Percentiles rank a stretch among this genome's conserved stretches.
Evolutionary conservation across 2,797 vertebrate genomes (phyloP).

Genomic region (Diglossa cyanea): DNA sequence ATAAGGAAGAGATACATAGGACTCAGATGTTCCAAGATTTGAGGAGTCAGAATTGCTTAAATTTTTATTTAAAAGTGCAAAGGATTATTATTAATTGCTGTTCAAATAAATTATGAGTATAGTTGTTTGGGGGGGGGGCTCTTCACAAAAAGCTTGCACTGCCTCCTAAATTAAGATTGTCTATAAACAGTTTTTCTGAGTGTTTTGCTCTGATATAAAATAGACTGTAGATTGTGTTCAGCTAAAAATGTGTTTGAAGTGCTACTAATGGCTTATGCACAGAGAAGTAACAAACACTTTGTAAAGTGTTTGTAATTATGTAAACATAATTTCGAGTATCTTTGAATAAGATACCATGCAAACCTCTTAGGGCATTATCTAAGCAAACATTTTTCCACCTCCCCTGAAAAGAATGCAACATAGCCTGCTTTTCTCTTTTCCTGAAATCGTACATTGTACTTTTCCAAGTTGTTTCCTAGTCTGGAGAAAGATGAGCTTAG

Average conservation of each 20-base stretch:
- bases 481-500: neutral
- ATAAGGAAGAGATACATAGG: neutral
- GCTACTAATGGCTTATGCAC: neutral
- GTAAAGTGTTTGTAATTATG: neutral
- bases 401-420: neutral
- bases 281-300: neutral
- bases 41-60: neutral
- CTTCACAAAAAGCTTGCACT: neutral
- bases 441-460: neutral
- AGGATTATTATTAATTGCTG: neutral
- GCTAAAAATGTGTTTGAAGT: neutral
- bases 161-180: neutral
- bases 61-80: neutral
- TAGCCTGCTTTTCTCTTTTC: neutral
- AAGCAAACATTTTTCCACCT: neutral
- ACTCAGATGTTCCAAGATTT: neutral
- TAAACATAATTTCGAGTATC: neutral
- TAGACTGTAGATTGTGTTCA: neutral
- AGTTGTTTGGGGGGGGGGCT: neutral
- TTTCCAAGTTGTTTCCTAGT: neutral
- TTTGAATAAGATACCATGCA: neutral
- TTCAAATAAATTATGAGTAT: neutral
- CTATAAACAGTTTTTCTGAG: neutral
- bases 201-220: neutral
- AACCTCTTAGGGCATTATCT: neutral